phyloP scores from a whole-genome alignment of 1,140 invertebrate genomes.

The Ostrea edulis region DNA sequence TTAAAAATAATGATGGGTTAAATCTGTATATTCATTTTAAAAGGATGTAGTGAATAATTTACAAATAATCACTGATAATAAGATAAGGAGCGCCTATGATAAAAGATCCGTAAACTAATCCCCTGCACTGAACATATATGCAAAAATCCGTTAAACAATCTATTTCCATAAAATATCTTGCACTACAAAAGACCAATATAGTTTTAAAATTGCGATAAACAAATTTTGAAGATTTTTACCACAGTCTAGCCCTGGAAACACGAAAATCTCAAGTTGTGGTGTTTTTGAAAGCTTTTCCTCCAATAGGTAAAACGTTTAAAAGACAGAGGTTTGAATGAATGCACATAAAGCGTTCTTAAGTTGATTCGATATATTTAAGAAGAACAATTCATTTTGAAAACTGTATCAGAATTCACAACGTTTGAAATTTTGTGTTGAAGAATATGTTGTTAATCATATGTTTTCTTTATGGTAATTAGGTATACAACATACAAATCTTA shows the following conservation, averaged over 20 bases:
- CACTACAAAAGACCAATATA: background rate
- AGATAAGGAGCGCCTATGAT: too few species aligned
- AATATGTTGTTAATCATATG: background rate
- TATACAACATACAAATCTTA: too few species aligned
- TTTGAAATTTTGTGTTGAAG: background rate
- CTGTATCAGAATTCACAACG: background rate
- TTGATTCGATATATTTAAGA: background rate
- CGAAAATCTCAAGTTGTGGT: background rate
- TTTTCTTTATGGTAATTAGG: too few species aligned
- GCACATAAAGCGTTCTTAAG: background rate
- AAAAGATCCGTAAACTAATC: too few species aligned
- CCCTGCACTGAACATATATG: too few species aligned
- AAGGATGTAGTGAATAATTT: too few species aligned
- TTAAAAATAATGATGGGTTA: too few species aligned
- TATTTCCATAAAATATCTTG: background rate
- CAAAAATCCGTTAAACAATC: too few species aligned
- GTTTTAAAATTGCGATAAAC: background rate
- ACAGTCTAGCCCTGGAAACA: background rate
- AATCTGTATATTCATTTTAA: too few species aligned
- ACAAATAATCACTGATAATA: too few species aligned
- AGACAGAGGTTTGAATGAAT: background rate
- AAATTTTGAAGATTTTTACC: background rate
- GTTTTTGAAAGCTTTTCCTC: background rate
- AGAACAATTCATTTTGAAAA: background rate
- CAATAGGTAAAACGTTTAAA: background rate